Evolutionary conservation across 2,888 invertebrate genomes (phyloP).

Genomic region (Chloroclysta siterata): DNA sequence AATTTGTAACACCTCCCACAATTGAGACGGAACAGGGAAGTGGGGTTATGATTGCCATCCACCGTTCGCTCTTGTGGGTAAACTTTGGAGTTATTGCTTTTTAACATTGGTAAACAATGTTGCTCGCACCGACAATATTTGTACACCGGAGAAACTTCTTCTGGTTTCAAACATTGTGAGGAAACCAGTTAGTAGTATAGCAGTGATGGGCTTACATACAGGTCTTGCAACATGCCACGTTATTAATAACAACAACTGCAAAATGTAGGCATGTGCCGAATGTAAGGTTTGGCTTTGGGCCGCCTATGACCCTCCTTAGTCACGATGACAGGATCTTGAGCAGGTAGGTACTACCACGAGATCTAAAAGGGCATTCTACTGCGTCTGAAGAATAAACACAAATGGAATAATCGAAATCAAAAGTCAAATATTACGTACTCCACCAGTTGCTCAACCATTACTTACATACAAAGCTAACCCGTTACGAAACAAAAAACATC

Average conservation of each 20-base stretch:
- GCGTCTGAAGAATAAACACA: neutral
- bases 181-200: neutral
- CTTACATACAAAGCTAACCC: conserved; percentile 31
- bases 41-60: conserved; percentile 35
- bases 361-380: too few species aligned
- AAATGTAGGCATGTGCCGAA: neutral
- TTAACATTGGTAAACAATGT: conserved; percentile 29
- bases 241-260: neutral
- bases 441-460: conserved; percentile 26
- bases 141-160: conserved; percentile 1
- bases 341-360: too few species aligned
- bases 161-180: conserved; percentile 5
- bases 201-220: neutral
- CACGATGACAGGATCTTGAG: too few species aligned
- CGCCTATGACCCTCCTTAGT: too few species aligned
- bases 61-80: conserved; percentile 31
- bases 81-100: conserved; percentile 35
- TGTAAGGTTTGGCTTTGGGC: neutral
- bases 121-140: conserved; percentile 1
- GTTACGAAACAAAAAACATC: conserved; percentile 33
- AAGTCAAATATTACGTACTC: conserved; percentile 7
- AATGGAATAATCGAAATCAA: neutral
- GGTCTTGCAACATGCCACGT: neutral
- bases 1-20: conserved; percentile 69
- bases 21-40: conserved; percentile 43